phyloP scores from a whole-genome alignment of 2,113 vertebrate species.

The Cyanistes caeruleus region DNA sequence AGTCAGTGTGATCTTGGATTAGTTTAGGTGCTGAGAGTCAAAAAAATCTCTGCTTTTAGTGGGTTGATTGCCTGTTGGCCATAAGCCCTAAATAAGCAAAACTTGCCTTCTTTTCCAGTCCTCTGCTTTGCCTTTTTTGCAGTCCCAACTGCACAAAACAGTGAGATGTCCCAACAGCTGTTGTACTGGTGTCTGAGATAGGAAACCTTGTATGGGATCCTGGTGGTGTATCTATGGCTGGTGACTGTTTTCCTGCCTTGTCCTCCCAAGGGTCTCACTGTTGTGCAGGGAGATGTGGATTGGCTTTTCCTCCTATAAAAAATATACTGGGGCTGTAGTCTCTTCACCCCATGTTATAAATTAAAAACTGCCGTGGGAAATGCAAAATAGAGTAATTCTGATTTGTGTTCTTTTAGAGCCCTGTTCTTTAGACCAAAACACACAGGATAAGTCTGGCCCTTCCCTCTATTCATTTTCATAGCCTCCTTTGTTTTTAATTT shows the following conservation, averaged over 20 bases:
- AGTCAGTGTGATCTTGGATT: not conserved
- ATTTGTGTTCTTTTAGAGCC: not conserved
- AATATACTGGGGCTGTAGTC: not conserved
- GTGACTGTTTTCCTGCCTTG: not conserved
- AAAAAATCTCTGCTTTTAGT: not conserved
- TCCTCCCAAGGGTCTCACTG: not conserved
- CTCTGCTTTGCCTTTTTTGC: not conserved
- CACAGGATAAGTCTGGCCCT: conserved; percentile 44
- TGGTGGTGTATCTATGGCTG: not conserved
- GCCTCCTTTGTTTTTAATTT: conserved; percentile 59
- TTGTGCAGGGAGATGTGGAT: not conserved
- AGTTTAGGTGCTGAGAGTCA: not conserved
- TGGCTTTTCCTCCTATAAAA: not conserved
- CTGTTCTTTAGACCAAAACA: conserved; percentile 43
- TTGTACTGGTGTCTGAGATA: not conserved
- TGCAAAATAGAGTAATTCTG: conserved; percentile 13
- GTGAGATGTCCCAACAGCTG: not conserved
- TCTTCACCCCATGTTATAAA: not conserved
- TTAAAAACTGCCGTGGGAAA: not conserved
- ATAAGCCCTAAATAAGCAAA: not conserved
- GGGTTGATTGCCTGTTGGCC: not conserved
- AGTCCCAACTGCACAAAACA: not conserved
- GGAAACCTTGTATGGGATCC: not conserved
- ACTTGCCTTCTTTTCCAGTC: not conserved
- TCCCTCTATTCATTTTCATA: conserved; percentile 62